These are phyloP conservation scores for Brachionus calyciflorus DNA, from an alignment of 1,140 invertebrate species.

Conservation along the genomic window DNA sequence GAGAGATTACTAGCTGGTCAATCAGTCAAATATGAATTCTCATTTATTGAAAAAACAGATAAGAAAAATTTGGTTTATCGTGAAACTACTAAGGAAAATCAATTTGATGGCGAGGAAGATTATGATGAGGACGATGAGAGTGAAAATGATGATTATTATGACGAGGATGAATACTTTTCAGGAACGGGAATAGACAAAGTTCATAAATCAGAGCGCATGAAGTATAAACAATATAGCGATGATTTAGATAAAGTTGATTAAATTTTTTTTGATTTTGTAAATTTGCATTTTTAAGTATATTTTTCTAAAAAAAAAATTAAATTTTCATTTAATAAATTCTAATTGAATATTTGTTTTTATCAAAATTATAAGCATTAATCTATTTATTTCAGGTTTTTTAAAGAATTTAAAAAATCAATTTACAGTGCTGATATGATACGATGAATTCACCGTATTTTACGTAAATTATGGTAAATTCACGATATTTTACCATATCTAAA, in stretches of 20 bases:
- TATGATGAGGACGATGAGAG: neutral
- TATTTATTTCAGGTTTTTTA: too few species aligned
- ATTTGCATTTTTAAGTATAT: neutral
- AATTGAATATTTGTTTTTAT: too few species aligned
- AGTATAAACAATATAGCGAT: constrained; percentile 16
- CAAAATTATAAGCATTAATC: too few species aligned
- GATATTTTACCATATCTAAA: too few species aligned
- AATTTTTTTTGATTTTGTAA: neutral
- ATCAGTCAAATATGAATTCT: constrained; percentile 25
- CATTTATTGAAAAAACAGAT: constrained; percentile 32
- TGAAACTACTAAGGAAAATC: neutral
- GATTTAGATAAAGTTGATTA: constrained; percentile 23
- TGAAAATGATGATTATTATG: neutral
- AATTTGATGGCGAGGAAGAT: neutral
- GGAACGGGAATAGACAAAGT: neutral
- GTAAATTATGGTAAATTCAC: too few species aligned
- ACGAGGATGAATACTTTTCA: neutral
- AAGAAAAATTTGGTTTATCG: neutral
- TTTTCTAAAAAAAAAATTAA: too few species aligned
- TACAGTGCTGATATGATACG: too few species aligned
- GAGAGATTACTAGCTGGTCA: constrained; percentile 18
- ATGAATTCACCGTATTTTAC: too few species aligned
- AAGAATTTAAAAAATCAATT: too few species aligned
- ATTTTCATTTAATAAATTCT: too few species aligned
- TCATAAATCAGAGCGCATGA: neutral